A percentile compares a stretch with the other conserved stretches of the same genome.
Evolutionary conservation across 1,140 invertebrate species (phyloP).

Genomic region (Berghia stephanieae): DNA sequence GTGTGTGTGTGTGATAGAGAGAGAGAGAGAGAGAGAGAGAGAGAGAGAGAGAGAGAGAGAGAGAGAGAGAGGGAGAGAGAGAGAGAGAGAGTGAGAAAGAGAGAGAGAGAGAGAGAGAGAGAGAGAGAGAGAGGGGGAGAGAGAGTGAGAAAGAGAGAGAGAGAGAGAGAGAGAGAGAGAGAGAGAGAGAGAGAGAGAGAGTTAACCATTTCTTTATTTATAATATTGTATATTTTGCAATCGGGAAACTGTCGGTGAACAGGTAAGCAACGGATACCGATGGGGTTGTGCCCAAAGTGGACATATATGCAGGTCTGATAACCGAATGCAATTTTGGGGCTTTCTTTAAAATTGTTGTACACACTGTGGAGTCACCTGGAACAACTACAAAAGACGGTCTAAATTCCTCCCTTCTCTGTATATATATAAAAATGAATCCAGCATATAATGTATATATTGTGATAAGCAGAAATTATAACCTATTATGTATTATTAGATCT

Average conservation of each 20-base stretch:
- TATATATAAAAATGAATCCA: too few species aligned
- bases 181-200: background rate
- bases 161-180: background rate
- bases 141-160: background rate
- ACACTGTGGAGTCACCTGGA: too few species aligned
- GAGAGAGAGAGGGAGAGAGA: background rate
- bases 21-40: background rate
- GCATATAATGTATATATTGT: too few species aligned
- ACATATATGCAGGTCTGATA: too few species aligned
- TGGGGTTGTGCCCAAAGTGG: background rate
- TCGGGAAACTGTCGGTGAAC: background rate
- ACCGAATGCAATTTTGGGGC: too few species aligned
- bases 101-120: slow-evolving; percentile 6
- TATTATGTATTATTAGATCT: too few species aligned
- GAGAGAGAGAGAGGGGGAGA: slow-evolving; percentile 9
- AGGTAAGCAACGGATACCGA: background rate
- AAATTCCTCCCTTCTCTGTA: too few species aligned
- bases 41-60: background rate
- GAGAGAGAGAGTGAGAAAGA: slow-evolving; percentile 14
- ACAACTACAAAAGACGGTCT: too few species aligned
- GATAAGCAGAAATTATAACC: too few species aligned
- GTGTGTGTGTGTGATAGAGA: slow-evolving; percentile 1
- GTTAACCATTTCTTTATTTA: too few species aligned
- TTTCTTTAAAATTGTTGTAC: too few species aligned
- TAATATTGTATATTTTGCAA: background rate